These are phyloP conservation scores for Nemopilema nomurai DNA, from an alignment of 30 jellyfish, hydroid and myxozoan genomes.

Conservation along the genomic window DNA sequence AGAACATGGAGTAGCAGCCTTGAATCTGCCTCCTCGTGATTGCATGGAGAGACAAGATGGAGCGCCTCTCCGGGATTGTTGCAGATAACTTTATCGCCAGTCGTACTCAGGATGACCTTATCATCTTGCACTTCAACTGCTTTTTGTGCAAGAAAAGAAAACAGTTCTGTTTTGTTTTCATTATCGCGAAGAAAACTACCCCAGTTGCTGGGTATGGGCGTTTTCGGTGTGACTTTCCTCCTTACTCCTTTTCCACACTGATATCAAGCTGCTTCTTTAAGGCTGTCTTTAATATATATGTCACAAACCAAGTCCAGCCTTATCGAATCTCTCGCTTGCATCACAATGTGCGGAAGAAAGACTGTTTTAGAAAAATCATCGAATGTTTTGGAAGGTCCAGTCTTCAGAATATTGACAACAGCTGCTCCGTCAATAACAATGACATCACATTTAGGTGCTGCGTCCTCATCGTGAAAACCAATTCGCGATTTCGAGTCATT, in stretches of 20 bases:
- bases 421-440: slow-evolving; percentile 57
- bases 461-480: too few species aligned
- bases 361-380: neutral
- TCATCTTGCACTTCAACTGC: slow-evolving; percentile 14
- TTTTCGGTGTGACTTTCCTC: neutral
- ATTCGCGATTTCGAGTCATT: too few species aligned
- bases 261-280: slow-evolving; percentile 21
- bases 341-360: neutral
- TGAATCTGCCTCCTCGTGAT: slow-evolving; percentile 60
- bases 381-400: slow-evolving; percentile 26
- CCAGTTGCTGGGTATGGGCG: slow-evolving; percentile 49
- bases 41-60: slow-evolving; percentile 14
- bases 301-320: slow-evolving; percentile 64
- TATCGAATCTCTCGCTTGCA: too few species aligned
- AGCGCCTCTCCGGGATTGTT: slow-evolving; percentile 9
- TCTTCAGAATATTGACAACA: slow-evolving; percentile 14
- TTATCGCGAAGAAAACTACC: slow-evolving; percentile 57
- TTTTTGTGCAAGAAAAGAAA: slow-evolving; percentile 59
- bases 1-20: slow-evolving; percentile 36
- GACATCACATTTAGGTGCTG: neutral
- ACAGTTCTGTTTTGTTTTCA: slow-evolving; percentile 67
- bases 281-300: slow-evolving; percentile 31
- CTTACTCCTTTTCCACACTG: slow-evolving; percentile 57
- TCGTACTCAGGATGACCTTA: neutral
- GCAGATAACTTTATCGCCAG: slow-evolving; percentile 16